Evolutionary conservation across 2,797 vertebrate species (phyloP), one percentile per base, ranked within the genome.

Genomic region (Geotrypetes seraphini): DNA sequence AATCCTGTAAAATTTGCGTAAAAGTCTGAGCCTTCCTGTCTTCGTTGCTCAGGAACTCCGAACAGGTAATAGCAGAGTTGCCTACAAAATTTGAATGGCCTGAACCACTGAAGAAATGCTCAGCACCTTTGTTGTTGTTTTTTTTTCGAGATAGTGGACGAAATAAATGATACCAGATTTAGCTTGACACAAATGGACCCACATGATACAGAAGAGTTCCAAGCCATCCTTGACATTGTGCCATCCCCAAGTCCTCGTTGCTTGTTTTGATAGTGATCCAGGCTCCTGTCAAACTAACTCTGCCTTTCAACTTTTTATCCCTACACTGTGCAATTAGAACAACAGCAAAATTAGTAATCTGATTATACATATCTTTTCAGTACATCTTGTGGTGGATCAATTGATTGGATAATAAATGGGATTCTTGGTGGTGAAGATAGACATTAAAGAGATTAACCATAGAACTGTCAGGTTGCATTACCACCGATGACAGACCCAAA

Each of bases 251-350:
- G 27, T 13, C n/a, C n/a, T n/a, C n/a, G n/a, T n/a, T n/a, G n/a
- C n/a, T n/a, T n/a, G n/a, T n/a, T n/a, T n/a, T n/a, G n/a, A n/a
- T n/a, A n/a, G n/a, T n/a, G n/a, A n/a, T n/a, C n/a, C n/a, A n/a
- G n/a, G n/a, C n/a, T n/a, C n/a, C n/a, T n/a, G n/a, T n/a, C n/a
- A n/a, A n/a, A n/a, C n/a, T n/a, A n/a, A n/a, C n/a, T n/a, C n/a
- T n/a, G n/a, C n/a, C n/a, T 4, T 20, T 19, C 28, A 28, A 19
- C 22, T 37, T 43, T 37, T n/a, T 8, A 2, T 32, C 39, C 43
- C 34, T 33, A 11, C 12, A 39, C 16, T n/a, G 12, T 7, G 3
- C 3, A 6, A 6, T 26, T 33, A 30, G 7, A 8, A 12, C 1
- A 2, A 19, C 19, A 33, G 17, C 12, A 39, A 35, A 48, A 28